Evolutionary conservation across 2,113 vertebrate species (phyloP).

Genomic region (Oryzias celebensis): DNA sequence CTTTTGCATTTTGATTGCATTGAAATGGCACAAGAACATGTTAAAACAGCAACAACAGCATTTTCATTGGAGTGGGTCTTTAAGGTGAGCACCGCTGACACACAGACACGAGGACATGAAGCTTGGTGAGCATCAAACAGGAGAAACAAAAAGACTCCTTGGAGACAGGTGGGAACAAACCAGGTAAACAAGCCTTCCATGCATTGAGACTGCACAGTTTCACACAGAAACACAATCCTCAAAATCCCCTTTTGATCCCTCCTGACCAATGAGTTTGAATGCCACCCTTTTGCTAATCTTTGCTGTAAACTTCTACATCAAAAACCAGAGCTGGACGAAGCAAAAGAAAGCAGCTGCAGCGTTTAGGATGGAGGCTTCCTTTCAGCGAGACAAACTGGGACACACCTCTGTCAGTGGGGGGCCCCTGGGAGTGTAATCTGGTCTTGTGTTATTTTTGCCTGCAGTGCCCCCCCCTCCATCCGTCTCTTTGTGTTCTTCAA

Average conservation of each 20-base stretch:
- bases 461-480: constrained; percentile 16
- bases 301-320: constrained; percentile 27
- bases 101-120: constrained; percentile 12
- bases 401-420: constrained; percentile 54
- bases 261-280: constrained; percentile 28
- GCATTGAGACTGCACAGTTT: constrained; percentile 21
- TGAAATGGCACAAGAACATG: no score
- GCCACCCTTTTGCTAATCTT: constrained; percentile 33
- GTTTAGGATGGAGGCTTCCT: constrained; percentile 44
- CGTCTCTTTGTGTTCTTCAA: constrained; percentile 32
- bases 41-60: no score
- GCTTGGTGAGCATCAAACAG: background rate
- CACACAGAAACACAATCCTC: constrained; percentile 12
- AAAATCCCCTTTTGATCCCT: constrained; percentile 56
- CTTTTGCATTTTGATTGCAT: no score
- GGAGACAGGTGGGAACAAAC: constrained; percentile 45
- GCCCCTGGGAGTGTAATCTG: constrained; percentile 56
- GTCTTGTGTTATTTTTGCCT: constrained; percentile 29
- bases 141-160: constrained; percentile 15
- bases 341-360: constrained; percentile 20
- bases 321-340: constrained; percentile 17
- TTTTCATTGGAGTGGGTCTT: no score
- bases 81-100: background rate
- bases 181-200: constrained; percentile 55
- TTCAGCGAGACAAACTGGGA: constrained; percentile 30